A percentile compares a stretch with the other conserved stretches of the same genome.
Conservation (phyloP, 2,888 invertebrate species). For the Platerodrilus igneus region DNA sequence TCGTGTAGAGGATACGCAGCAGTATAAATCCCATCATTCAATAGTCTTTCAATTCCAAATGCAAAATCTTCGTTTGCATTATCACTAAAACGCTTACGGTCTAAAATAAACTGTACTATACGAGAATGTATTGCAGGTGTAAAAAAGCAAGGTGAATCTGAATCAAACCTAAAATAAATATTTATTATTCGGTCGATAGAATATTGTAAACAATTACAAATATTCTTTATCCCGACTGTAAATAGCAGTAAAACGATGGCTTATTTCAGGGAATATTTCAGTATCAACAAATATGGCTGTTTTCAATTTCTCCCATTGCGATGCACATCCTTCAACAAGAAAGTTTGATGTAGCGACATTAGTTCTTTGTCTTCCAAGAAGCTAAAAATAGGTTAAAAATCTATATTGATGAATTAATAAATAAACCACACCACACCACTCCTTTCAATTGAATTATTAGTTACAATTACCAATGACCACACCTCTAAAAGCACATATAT, state of each 20-base stretch:
- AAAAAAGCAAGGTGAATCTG: slow-evolving; percentile 77
- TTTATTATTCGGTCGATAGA: neutral
- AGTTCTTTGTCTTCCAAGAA: slow-evolving; percentile 53
- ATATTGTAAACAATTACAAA: slow-evolving; percentile 64
- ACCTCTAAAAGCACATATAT: neutral
- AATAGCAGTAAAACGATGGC: slow-evolving; percentile 79
- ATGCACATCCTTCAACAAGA: slow-evolving; percentile 54
- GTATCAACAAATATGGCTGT: slow-evolving; percentile 63
- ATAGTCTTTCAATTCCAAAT: slow-evolving; percentile 74
- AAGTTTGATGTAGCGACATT: slow-evolving; percentile 51
- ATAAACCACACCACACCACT: slow-evolving; percentile 2
- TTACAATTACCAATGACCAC: neutral
- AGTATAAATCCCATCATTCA: slow-evolving; percentile 67
- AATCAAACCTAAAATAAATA: slow-evolving; percentile 66
- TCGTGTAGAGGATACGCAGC: slow-evolving; percentile 88
- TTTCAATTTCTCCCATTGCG: slow-evolving; percentile 56
- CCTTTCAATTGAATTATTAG: slow-evolving; percentile 2
- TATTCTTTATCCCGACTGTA: slow-evolving; percentile 90
- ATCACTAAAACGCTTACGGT: slow-evolving; percentile 76
- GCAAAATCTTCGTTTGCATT: slow-evolving; percentile 65
- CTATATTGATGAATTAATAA: neutral
- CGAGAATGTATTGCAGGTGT: slow-evolving; percentile 79
- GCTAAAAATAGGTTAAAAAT: slow-evolving; percentile 45
- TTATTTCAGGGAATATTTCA: slow-evolving; percentile 67
- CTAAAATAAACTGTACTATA: slow-evolving; percentile 88